A percentile compares a stretch with the other conserved stretches of the same genome.
phyloP scores from a whole-genome alignment of 2,888 invertebrate species.

The Apocheima hispidaria region DNA sequence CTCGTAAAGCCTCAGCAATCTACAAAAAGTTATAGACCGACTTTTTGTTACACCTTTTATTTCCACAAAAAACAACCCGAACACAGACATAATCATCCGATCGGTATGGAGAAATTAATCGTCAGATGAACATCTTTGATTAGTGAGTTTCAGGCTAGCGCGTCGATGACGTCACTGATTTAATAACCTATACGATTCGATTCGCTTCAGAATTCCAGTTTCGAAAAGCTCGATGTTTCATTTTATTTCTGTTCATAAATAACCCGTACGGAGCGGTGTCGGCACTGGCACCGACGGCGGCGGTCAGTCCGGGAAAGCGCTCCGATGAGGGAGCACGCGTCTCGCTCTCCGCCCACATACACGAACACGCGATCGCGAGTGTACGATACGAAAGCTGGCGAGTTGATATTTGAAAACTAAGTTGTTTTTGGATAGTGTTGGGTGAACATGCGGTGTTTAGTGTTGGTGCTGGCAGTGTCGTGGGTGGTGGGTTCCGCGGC shows the following conservation, averaged over 20 bases:
- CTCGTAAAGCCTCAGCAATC: slow-evolving; percentile 11
- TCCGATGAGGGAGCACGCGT: slow-evolving; percentile 77
- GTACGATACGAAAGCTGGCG: slow-evolving; percentile 58
- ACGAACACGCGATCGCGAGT: slow-evolving; percentile 75
- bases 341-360: slow-evolving; percentile 58
- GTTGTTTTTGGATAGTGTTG: slow-evolving; percentile 53
- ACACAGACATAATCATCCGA: slow-evolving; percentile 47
- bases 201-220: slow-evolving; percentile 62
- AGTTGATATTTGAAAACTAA: slow-evolving; percentile 59
- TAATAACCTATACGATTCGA: slow-evolving; percentile 54
- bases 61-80: slow-evolving; percentile 47
- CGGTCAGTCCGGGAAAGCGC: slow-evolving; percentile 75
- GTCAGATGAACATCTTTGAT: slow-evolving; percentile 31
- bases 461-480: slow-evolving; percentile 68
- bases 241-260: slow-evolving; percentile 75
- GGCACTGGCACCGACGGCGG: slow-evolving; percentile 37
- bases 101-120: slow-evolving; percentile 49
- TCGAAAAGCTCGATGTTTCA: slow-evolving; percentile 62
- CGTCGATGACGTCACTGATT: slow-evolving; percentile 54
- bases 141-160: slow-evolving; percentile 46
- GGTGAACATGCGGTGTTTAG: slow-evolving; percentile 81
- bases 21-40: slow-evolving; percentile 25
- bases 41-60: slow-evolving; percentile 47
- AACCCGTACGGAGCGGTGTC: slow-evolving; percentile 59
- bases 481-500: slow-evolving; percentile 63